These are phyloP conservation scores for Esox niger DNA, from an alignment of 2,113 vertebrate species.

Conservation along the genomic window DNA sequence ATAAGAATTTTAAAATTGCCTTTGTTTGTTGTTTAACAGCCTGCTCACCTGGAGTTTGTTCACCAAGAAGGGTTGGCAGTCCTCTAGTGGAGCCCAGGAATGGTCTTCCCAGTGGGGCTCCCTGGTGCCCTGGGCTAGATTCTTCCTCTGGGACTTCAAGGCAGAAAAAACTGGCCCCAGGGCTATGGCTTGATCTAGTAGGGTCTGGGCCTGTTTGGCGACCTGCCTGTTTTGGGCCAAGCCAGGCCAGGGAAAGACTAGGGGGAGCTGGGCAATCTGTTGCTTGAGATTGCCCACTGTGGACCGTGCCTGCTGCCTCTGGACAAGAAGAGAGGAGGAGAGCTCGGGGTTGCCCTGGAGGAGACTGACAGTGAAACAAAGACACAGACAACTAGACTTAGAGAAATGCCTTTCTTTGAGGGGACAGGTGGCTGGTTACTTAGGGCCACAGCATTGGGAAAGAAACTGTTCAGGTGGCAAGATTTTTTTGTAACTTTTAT, in stretches of 20 bases:
- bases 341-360: slow-evolving; percentile 11
- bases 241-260: slow-evolving; percentile 34
- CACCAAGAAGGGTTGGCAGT: slow-evolving; percentile 1
- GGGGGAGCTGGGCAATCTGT: slow-evolving; percentile 13
- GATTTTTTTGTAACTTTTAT: too few relatives aligned
- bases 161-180: slow-evolving; percentile 12
- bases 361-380: slow-evolving; percentile 8
- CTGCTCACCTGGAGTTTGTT: slow-evolving; percentile 25
- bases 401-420: too few relatives aligned
- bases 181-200: slow-evolving; percentile 22
- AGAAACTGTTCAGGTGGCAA: too few relatives aligned
- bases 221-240: slow-evolving; percentile 1
- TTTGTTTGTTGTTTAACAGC: too few relatives aligned
- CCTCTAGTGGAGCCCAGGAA: slow-evolving; percentile 19
- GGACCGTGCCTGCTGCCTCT: slow-evolving; percentile 10
- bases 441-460: too few relatives aligned
- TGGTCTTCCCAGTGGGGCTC: slow-evolving; percentile 14
- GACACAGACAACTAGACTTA: not conserved
- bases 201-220: not conserved
- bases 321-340: slow-evolving; percentile 1
- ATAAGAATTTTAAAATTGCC: too few relatives aligned
- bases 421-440: too few relatives aligned
- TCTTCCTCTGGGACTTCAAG: slow-evolving; percentile 8
- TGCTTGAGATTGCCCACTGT: slow-evolving; percentile 14
- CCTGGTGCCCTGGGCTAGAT: slow-evolving; percentile 11